Conservation (phyloP, 1,140 invertebrate species). For the Pogonognathellus flavescens region DNA sequence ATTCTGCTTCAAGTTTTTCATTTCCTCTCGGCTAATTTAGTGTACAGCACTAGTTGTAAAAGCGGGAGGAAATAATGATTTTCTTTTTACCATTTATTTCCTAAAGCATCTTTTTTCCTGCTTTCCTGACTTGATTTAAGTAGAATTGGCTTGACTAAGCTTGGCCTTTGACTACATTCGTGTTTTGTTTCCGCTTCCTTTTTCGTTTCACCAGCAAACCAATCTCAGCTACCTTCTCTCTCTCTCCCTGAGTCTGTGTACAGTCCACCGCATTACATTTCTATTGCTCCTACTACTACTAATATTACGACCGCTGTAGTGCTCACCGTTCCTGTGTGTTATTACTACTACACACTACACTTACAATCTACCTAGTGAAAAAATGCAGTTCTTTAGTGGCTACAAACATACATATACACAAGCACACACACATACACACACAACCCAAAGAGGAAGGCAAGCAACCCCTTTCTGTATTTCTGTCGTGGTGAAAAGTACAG, state of each 20-base stretch:
- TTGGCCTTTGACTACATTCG: slow-evolving; percentile 26
- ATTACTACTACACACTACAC: too few relatives aligned
- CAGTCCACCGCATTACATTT: background rate
- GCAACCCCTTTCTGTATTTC: background rate
- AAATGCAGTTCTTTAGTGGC: too few relatives aligned
- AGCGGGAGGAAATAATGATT: background rate
- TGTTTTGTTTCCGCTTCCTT: slow-evolving; percentile 39
- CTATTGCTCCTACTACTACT: background rate
- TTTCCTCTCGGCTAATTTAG: slow-evolving; percentile 39
- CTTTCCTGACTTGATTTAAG: slow-evolving; percentile 42
- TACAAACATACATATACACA: background rate
- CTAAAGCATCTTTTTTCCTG: slow-evolving; percentile 23
- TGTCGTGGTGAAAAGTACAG: background rate
- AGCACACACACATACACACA: background rate
- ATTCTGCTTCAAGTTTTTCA: slow-evolving; percentile 41
- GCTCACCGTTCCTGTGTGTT: too few relatives aligned
- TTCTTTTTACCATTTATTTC: slow-evolving; percentile 22
- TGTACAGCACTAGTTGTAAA: background rate
- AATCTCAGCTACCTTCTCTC: background rate
- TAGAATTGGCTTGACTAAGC: slow-evolving; percentile 24
- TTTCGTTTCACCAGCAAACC: background rate
- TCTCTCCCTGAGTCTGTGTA: background rate
- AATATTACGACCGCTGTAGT: too few relatives aligned
- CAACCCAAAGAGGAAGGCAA: too few relatives aligned
- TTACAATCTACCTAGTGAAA: too few relatives aligned